Base-by-base conservation (phyloP, 2,888 invertebrate species). In the Agrilus mali region DNA sequence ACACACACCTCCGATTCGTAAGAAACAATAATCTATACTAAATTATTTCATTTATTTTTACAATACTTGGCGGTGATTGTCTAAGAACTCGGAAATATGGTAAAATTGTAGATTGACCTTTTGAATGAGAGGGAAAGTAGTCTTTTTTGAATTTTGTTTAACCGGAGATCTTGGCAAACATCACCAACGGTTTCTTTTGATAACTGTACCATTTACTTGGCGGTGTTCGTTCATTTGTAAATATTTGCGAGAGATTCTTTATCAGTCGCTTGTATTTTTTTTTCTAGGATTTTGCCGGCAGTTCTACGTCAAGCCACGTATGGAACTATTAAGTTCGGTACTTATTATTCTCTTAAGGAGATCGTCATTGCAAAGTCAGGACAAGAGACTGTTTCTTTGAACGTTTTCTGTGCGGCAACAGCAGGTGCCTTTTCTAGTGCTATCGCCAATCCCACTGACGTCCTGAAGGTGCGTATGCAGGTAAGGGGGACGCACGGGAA, bases 391-490 rank as follows among this genome's bases (percentile, higher is more conserved):
- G 66, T 83, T n/a, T 69, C 75, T 55, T 72, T 78, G 8, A 81
- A 87, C 70, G 78, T 92, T 15, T 68, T 80, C 48, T 93, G 92
- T 69, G 93, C 89, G 20, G 81, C 85, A 40, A 68, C 82, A 57
- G 85, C 87, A 16, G 90, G 94, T 10, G 86, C 89, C n/a, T 74
- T 92, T 32, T 89, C 92, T 40, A 89, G 89, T 59, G 86, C 92
- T n/a, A 86, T 94, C 56, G 94, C 94, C 41, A 95, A 93, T 71
- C 94, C 94, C 12, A 95, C 94, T 0, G 95, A 95, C 70, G 93
- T 95, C 37, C 75, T 95, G 31, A 95, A 95, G 76, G 94, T 94
- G 50, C 79, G 94, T 47, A 89, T 95, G 89, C 94, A 94, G 75
- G 82, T 86, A 12, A 63, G 60, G 47, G 80, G 79, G n/a, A 58